A percentile compares a stretch with the other conserved stretches of the same genome.
These are phyloP conservation scores for Cinclus cinclus DNA, from an alignment of 2,113 vertebrate species.

Conservation along the genomic window DNA sequence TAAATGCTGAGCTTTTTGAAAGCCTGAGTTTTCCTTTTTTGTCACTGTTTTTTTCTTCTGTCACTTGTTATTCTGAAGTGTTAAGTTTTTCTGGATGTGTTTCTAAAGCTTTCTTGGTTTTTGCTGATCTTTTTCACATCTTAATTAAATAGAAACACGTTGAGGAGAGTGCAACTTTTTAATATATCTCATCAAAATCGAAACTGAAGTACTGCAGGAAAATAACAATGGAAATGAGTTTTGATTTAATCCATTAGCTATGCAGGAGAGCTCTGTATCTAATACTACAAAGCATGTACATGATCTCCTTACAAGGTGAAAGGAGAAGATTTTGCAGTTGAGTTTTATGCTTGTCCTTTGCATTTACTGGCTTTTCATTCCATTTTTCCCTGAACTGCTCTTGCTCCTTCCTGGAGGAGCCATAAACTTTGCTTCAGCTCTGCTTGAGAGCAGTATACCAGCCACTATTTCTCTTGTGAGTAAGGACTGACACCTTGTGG, in stretches of 20 bases:
- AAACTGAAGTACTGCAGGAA: neutral
- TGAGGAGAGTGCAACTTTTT: neutral
- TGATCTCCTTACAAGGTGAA: neutral
- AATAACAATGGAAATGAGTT: neutral
- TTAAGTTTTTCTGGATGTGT: neutral
- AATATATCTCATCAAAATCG: neutral
- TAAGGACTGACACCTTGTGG: constrained; percentile 62
- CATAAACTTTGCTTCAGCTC: neutral
- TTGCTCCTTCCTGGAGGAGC: neutral
- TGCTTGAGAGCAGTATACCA: neutral
- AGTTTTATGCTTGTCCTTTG: neutral
- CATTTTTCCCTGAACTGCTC: neutral
- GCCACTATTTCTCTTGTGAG: neutral
- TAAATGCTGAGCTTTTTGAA: neutral
- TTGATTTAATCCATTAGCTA: neutral
- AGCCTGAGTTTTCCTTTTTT: neutral
- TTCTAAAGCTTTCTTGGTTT: neutral
- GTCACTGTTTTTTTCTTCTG: neutral
- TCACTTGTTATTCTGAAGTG: neutral
- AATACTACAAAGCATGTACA: neutral
- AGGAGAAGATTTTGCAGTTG: neutral
- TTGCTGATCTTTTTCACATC: neutral
- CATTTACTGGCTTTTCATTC: neutral
- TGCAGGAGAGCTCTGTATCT: neutral
- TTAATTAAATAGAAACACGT: neutral